These are phyloP conservation scores for Corydoras maculifer DNA, from an alignment of 2,113 vertebrate species.

Conservation along the genomic window DNA sequence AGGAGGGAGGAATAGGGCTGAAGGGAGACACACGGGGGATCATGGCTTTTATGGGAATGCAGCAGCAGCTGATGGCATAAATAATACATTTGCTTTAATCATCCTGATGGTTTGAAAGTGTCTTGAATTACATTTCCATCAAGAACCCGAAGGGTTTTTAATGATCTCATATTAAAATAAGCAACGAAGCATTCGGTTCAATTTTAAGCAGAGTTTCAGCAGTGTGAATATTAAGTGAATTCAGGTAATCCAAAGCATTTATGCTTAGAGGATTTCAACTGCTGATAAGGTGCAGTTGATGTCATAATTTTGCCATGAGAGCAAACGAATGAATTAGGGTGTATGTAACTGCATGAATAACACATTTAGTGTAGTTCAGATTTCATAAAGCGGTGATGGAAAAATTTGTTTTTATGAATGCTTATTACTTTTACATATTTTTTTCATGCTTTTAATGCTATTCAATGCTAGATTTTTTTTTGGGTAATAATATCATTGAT, in stretches of 20 bases:
- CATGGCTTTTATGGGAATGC: conserved; percentile 45
- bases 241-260: background rate
- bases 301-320: too few relatives aligned
- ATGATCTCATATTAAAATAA: conserved; percentile 58
- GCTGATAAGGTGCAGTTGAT: too few relatives aligned
- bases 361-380: too few relatives aligned
- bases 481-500: too few relatives aligned
- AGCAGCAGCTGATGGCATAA: conserved; percentile 60
- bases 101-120: conserved; percentile 60
- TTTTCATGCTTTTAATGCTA: too few relatives aligned
- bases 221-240: background rate
- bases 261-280: too few relatives aligned
- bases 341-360: too few relatives aligned
- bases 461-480: too few relatives aligned
- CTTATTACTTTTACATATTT: too few relatives aligned
- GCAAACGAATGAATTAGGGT: too few relatives aligned
- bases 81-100: conserved; percentile 67
- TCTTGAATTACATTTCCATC: conserved; percentile 58
- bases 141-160: conserved; percentile 48
- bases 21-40: conserved; percentile 32
- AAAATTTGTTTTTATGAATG: too few relatives aligned
- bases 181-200: conserved; percentile 42
- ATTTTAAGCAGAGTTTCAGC: conserved; percentile 45
- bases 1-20: conserved; percentile 25
- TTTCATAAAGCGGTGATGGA: too few relatives aligned